phyloP scores from a whole-genome alignment of 2,888 invertebrate genomes.

The Troides aeacus region DNA sequence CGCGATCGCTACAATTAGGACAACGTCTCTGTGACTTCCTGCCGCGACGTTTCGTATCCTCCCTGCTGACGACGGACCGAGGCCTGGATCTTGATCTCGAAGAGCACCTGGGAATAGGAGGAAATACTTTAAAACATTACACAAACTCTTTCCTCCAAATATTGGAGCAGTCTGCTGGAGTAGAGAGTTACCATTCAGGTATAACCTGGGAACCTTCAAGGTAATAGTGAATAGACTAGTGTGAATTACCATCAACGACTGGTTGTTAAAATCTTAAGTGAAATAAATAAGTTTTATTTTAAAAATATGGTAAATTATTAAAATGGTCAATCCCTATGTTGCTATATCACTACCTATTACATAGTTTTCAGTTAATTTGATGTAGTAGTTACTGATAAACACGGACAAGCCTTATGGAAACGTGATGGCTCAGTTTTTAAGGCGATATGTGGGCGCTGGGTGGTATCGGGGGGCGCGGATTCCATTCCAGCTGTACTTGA shows the following conservation, averaged over 20 bases:
- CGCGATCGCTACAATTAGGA: slow-evolving; percentile 38
- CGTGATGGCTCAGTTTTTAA: background rate
- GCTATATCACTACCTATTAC: background rate
- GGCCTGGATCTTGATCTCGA: slow-evolving; percentile 43
- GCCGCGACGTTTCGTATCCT: slow-evolving; percentile 46
- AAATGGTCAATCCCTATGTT: too few species aligned
- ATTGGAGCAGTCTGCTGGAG: too few species aligned
- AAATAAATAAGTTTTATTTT: too few species aligned
- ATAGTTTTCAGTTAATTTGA: background rate
- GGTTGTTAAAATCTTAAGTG: too few species aligned
- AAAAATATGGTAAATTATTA: too few species aligned
- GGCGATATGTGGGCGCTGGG: background rate
- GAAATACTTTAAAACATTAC: background rate
- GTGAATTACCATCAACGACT: too few species aligned
- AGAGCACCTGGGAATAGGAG: slow-evolving; percentile 34
- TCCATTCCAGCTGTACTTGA: too few species aligned
- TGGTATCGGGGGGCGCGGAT: background rate
- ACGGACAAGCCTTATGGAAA: background rate
- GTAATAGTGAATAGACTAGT: too few species aligned
- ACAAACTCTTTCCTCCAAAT: background rate
- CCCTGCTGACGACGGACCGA: slow-evolving; percentile 35
- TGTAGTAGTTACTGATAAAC: background rate
- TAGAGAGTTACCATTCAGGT: too few species aligned
- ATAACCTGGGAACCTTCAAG: too few species aligned
- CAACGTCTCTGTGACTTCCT: slow-evolving; percentile 49